Base-by-base conservation (phyloP, 1,140 invertebrate genomes). In the Drosophila neocordata region DNA sequence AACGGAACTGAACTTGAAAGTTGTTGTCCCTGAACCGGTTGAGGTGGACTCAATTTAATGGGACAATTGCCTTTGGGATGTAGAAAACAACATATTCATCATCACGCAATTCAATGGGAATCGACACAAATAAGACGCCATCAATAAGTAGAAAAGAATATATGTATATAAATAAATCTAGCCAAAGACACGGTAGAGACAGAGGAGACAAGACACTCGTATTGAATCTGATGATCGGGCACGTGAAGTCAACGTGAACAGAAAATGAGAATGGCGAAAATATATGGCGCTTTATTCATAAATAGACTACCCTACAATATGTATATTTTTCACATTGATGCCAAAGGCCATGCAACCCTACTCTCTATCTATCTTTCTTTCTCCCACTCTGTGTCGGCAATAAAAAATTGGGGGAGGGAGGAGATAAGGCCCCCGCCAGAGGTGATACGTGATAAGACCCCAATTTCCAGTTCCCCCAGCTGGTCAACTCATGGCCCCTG, bases 1-100 rank as follows among this genome's bases (percentile, higher is more conserved):
- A 70, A 79, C 69, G 62, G 62, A 69, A 59, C 53, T 88, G 82
- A 87, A 88, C 82, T 82, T 88, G 83, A 87, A 88, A 88, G 82
- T 87, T 88, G 82, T 81, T 82, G 78, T 79, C 74, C 83, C 83
- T 87, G 82, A 88, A 87, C 82, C 75, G 82, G 83, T 87, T 82
- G 74, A 76, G 77, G 69, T 71, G 70, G 69, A 66, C 53, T 64
- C 77, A 48, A 48, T 41, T 71, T 69, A 68, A 68, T 57, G 73
- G 60, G 76, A 34, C 80, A 67, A 72, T 75, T 71, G 57, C 48
- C 61, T 73, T 53, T 57, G 64, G 60, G 22, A 60, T 48, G 41
- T 48, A 48, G 15, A 48, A 48, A 48, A 48, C 15, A 48, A 48
- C 41, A 18, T 15, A 22, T 55, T 73, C 44, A 27, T 44, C 66